These are phyloP conservation scores for Eupithecia subfuscata DNA, from an alignment of 2,888 invertebrate species.

Conservation along the genomic window DNA sequence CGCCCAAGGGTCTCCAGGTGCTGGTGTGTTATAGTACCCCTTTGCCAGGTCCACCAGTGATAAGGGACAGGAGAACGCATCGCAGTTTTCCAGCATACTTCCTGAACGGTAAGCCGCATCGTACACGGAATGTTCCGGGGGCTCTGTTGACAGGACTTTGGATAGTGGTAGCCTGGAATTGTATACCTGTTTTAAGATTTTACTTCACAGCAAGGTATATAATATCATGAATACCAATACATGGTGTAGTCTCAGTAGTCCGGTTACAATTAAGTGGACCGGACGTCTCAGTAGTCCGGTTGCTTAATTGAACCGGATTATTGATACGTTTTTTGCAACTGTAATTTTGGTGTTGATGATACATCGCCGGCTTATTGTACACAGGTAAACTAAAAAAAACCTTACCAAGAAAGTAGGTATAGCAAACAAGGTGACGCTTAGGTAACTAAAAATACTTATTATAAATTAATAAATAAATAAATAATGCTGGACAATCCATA, in stretches of 20 bases:
- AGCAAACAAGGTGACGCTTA: not conserved
- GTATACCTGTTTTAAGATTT: not conserved
- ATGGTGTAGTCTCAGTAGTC: too few species aligned
- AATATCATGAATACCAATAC: not conserved
- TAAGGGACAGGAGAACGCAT: constrained; percentile 86
- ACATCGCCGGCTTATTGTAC: too few species aligned
- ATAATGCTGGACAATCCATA: too few species aligned
- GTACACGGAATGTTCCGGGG: constrained; percentile 86
- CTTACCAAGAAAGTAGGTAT: not conserved
- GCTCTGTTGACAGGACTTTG: constrained; percentile 85
- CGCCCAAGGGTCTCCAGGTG: constrained; percentile 72
- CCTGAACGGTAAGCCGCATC: constrained; percentile 85
- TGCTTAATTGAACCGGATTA: too few species aligned
- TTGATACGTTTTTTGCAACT: too few species aligned
- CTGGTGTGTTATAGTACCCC: constrained; percentile 82
- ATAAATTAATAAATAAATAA: too few species aligned
- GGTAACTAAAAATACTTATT: too few species aligned
- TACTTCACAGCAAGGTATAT: not conserved
- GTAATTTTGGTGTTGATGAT: too few species aligned
- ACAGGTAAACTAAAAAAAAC: not conserved
- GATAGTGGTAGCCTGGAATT: constrained; percentile 86
- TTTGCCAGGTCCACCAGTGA: constrained; percentile 89
- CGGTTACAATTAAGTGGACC: too few species aligned
- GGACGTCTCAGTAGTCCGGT: too few species aligned
- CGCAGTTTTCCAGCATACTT: constrained; percentile 78